Evolutionary conservation across 2,888 invertebrate genomes (phyloP).

Genomic region (Philereme transversata): DNA sequence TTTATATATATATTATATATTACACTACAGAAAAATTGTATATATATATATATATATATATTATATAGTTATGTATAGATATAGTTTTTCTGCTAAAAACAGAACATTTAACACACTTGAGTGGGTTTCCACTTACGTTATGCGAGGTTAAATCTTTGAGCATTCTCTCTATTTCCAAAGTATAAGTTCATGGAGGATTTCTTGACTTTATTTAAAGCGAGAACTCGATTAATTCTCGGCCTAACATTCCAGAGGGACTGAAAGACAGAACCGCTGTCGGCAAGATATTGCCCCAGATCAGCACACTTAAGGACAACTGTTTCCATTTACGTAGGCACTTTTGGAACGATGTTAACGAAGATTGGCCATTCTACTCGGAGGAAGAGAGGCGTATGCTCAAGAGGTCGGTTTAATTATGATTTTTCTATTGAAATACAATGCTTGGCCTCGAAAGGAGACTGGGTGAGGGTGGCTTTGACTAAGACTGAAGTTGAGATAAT

Average conservation of each 20-base stretch:
- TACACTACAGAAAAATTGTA: no score
- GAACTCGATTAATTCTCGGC: constrained; percentile 34
- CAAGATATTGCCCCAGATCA: constrained; percentile 91
- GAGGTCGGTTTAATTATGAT: constrained; percentile 79
- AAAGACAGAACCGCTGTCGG: constrained; percentile 90
- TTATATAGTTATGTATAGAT: no score
- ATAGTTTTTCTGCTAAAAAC: no score
- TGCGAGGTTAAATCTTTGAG: no score
- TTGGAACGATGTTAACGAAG: constrained; percentile 97
- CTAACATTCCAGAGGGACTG: constrained; percentile 90
- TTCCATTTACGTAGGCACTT: constrained; percentile 93
- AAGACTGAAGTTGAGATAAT: background rate
- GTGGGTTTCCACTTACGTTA: no score
- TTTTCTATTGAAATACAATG: constrained; percentile 18
- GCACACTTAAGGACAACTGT: constrained; percentile 93
- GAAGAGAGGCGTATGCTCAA: constrained; percentile 94
- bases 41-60: no score
- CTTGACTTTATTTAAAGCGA: constrained; percentile 38
- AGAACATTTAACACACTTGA: no score
- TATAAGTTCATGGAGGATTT: constrained; percentile 9
- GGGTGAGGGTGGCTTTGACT: constrained; percentile 1
- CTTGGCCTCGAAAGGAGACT: constrained; percentile 22
- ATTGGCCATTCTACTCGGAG: constrained; percentile 97
- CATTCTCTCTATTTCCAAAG: background rate
- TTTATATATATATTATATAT: no score